Evolutionary conservation across 2,888 invertebrate species (phyloP).

Genomic region (Dendrolimus houi): DNA sequence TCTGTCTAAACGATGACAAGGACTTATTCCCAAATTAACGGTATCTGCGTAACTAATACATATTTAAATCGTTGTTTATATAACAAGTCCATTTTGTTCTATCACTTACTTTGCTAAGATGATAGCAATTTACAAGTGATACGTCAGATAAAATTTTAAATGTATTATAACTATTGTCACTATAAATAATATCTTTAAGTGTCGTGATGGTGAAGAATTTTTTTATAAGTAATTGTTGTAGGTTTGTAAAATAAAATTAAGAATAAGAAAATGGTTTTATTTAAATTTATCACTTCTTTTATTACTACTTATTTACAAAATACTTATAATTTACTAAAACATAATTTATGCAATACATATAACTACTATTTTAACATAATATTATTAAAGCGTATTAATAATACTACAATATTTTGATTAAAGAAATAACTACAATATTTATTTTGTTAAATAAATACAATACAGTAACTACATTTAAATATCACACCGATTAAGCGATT

Average conservation of each 20-base stretch:
- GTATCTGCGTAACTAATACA: too few relatives aligned
- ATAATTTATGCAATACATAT: conserved; percentile 1
- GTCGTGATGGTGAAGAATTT: too few relatives aligned
- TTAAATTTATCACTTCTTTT: conserved; percentile 7
- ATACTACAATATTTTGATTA: conserved; percentile 1
- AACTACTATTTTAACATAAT: neutral
- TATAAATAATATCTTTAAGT: too few relatives aligned
- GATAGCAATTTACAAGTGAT: too few relatives aligned
- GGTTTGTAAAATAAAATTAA: neutral
- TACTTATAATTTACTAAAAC: conserved; percentile 2
- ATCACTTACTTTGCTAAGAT: too few relatives aligned
- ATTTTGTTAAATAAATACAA: neutral
- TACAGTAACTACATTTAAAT: conserved; percentile 27
- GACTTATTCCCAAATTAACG: too few relatives aligned
- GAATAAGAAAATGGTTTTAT: neutral
- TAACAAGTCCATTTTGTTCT: too few relatives aligned
- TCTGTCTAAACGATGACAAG: too few relatives aligned
- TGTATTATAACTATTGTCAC: neutral
- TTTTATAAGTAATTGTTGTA: too few relatives aligned
- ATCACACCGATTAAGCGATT: conserved; percentile 51
- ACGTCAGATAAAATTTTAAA: neutral
- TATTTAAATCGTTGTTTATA: too few relatives aligned
- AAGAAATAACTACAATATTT: neutral
- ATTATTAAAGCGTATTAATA: neutral
- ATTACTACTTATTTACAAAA: conserved; percentile 10